phyloP scores from a whole-genome alignment of 2,113 vertebrate species.

The Setophaga coronata region DNA sequence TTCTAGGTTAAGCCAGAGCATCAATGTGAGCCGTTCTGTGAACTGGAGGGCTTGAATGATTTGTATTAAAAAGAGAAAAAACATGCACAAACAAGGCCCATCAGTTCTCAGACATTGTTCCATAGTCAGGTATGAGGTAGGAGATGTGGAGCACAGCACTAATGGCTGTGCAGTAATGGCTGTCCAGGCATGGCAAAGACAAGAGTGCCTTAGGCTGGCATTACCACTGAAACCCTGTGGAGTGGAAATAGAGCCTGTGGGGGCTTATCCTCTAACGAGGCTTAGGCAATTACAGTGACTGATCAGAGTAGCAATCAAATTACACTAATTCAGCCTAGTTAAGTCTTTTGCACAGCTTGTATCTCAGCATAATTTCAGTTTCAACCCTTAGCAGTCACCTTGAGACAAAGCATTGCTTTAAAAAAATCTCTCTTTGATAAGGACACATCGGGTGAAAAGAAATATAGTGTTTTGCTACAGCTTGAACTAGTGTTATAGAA shows the following conservation, averaged over 20 bases:
- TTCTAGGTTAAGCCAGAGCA: neutral
- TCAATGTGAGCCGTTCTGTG: neutral
- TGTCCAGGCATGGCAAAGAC: neutral
- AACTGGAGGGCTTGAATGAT: neutral
- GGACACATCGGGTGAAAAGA: neutral
- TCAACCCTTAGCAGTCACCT: neutral
- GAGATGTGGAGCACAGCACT: rapidly evolving
- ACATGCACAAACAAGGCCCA: neutral
- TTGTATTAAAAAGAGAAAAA: neutral
- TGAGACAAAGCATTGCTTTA: neutral
- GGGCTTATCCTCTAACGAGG: neutral
- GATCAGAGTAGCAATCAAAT: neutral
- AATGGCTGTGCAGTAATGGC: neutral
- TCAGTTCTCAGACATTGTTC: neutral
- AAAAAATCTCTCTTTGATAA: neutral
- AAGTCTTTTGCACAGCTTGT: neutral
- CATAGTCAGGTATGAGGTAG: neutral
- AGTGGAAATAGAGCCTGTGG: neutral
- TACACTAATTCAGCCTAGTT: neutral
- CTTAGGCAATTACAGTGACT: neutral
- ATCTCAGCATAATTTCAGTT: neutral
- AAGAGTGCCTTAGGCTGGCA: neutral
- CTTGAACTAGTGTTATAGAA: neutral
- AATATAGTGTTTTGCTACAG: neutral
- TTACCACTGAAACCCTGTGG: neutral